Evolutionary conservation across 2,113 vertebrate genomes (phyloP).

Genomic region (Phalacrocorax pelagicus): DNA sequence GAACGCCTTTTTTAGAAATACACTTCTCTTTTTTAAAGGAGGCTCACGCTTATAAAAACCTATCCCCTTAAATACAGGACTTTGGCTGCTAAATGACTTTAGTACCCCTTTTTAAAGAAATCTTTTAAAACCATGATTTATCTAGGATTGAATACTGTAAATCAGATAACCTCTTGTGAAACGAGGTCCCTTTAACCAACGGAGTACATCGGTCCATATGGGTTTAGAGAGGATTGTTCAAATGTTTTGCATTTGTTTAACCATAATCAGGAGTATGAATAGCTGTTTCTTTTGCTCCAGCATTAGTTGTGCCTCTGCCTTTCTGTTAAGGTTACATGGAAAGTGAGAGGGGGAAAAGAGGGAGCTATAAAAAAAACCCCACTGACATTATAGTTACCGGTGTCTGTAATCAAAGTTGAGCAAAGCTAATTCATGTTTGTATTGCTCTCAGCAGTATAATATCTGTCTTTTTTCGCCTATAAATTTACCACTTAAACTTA

Average conservation of each 20-base stretch:
- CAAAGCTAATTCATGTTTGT: not conserved
- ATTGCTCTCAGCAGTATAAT: not conserved
- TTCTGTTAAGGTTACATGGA: not conserved
- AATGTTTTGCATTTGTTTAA: not conserved
- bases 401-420: not conserved
- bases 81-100: not conserved
- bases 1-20: not conserved
- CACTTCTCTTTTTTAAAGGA: not conserved
- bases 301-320: not conserved
- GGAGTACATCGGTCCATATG: not conserved
- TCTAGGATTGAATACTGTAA: not conserved
- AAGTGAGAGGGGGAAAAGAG: not conserved
- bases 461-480: not conserved
- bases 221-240: not conserved
- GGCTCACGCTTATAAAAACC: not conserved
- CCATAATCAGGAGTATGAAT: not conserved
- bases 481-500: not conserved
- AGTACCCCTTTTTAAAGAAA: not conserved
- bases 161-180: not conserved
- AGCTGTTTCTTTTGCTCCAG: not conserved
- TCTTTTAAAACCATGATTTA: not conserved
- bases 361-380: not conserved
- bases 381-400: not conserved
- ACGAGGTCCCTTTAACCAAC: not conserved
- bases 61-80: not conserved